These are phyloP conservation scores for Yasuhikotakia modesta DNA, from an alignment of 2,797 vertebrate species.

Conservation along the genomic window DNA sequence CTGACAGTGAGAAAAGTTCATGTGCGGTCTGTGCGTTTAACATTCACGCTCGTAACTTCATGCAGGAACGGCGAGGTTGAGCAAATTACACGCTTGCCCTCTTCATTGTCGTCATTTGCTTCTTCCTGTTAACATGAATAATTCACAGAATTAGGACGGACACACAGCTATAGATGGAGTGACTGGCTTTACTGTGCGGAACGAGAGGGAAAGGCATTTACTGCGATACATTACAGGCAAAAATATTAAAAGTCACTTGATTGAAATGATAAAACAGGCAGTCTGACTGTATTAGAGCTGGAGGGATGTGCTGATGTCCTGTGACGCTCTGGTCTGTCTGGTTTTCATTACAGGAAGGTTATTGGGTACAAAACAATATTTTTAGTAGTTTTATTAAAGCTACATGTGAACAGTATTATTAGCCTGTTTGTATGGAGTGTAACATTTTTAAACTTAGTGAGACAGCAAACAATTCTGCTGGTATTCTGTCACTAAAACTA, in stretches of 20 bases:
- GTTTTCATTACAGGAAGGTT: background rate
- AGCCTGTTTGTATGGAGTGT: background rate
- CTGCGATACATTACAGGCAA: slow-evolving; percentile 13
- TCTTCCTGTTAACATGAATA: slow-evolving; percentile 43
- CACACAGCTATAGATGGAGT: slow-evolving; percentile 46
- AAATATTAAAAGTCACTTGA: slow-evolving; percentile 2
- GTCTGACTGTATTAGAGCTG: background rate
- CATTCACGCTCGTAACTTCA: background rate
- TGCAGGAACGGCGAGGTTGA: background rate
- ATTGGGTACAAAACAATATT: slow-evolving; percentile 23
- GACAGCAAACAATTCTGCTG: background rate
- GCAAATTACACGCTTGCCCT: slow-evolving; percentile 35
- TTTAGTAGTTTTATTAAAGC: slow-evolving; percentile 27
- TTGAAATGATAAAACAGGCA: slow-evolving; percentile 11
- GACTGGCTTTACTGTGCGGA: slow-evolving; percentile 32
- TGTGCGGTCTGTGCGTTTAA: background rate
- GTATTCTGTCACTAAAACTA: background rate
- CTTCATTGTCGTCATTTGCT: slow-evolving; percentile 36
- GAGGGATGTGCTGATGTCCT: background rate
- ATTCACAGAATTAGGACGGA: slow-evolving; percentile 41
- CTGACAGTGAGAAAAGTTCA: slow-evolving; percentile 3
- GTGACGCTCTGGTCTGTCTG: background rate
- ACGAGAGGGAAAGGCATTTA: slow-evolving; percentile 46
- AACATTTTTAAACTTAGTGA: background rate
- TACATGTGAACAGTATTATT: background rate